These are phyloP conservation scores for Yasuhikotakia modesta DNA, from an alignment of 2,797 vertebrate species.

Conservation along the genomic window DNA sequence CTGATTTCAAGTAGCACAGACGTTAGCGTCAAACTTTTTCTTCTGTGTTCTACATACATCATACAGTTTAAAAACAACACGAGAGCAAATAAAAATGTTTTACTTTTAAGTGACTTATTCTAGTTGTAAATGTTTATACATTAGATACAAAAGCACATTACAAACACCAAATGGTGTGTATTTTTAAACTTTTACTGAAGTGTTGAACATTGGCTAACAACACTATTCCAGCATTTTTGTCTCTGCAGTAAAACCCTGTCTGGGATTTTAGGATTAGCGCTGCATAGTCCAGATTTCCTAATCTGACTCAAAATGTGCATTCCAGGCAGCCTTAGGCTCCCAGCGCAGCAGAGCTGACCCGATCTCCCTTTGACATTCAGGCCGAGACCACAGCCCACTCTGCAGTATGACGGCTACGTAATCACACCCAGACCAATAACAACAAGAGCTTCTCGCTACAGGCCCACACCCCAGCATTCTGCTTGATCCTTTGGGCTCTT, in stretches of 20 bases:
- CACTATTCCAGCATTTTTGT: no score
- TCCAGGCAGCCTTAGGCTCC: slow-evolving; percentile 43
- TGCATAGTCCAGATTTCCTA: slow-evolving; percentile 23
- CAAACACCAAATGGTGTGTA: no score
- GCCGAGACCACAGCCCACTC: slow-evolving; percentile 30
- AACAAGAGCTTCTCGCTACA: slow-evolving; percentile 31
- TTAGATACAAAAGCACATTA: no score
- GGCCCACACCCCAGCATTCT: slow-evolving; percentile 53
- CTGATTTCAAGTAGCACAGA: no score
- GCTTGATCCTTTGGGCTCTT: slow-evolving; percentile 43
- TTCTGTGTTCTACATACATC: no score
- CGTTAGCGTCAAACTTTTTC: no score
- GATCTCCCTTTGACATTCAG: slow-evolving; percentile 46
- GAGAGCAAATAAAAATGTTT: no score
- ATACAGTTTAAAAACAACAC: no score
- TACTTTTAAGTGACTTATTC: no score
- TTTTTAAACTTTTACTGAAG: no score
- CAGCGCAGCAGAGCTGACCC: slow-evolving; percentile 35
- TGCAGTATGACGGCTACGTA: slow-evolving; percentile 47
- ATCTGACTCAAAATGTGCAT: slow-evolving; percentile 46
- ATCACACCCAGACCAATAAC: slow-evolving; percentile 58
- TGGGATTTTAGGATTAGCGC: slow-evolving; percentile 39
- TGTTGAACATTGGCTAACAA: no score
- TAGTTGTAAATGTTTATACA: no score
- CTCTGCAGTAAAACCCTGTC: slow-evolving; percentile 15